Conservation (phyloP, 2,797 vertebrate species). For the Helarctos malayanus region DNA sequence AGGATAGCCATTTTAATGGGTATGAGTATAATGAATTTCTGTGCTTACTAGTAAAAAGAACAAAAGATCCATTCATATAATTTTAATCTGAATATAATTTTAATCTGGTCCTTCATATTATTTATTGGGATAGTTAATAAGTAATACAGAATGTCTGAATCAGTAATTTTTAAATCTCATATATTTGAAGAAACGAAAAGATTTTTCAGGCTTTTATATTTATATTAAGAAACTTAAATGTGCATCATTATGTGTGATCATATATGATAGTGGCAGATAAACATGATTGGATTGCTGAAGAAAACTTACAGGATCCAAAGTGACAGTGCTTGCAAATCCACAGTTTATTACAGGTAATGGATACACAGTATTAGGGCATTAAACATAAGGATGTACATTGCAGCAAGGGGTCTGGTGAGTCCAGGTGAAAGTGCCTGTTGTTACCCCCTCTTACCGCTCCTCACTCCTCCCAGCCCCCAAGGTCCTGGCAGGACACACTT, state of each 20-base stretch:
- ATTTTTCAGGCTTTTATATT: neutral
- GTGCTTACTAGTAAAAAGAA: constrained; percentile 61
- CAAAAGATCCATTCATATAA: constrained; percentile 13
- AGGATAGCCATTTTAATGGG: neutral
- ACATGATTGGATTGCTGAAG: neutral
- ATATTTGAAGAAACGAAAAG: constrained; percentile 4
- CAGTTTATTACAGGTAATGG: neutral
- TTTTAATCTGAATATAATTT: constrained; percentile 58
- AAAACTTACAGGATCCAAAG: neutral
- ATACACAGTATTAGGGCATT: neutral
- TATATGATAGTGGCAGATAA: constrained; percentile 26
- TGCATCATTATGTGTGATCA: neutral
- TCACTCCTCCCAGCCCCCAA: neutral
- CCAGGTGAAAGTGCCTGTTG: neutral
- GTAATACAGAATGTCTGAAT: neutral
- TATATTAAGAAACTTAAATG: neutral
- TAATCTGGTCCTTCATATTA: constrained; percentile 47
- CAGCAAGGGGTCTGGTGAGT: neutral
- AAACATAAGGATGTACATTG: neutral
- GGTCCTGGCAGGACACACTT: neutral
- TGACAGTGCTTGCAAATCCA: neutral
- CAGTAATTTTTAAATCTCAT: neutral
- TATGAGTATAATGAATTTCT: neutral
- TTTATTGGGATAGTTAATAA: constrained; percentile 14
- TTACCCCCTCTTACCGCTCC: no score